Base-by-base conservation (phyloP, 1,140 invertebrate genomes). In the Dufourea novaeangliae region DNA sequence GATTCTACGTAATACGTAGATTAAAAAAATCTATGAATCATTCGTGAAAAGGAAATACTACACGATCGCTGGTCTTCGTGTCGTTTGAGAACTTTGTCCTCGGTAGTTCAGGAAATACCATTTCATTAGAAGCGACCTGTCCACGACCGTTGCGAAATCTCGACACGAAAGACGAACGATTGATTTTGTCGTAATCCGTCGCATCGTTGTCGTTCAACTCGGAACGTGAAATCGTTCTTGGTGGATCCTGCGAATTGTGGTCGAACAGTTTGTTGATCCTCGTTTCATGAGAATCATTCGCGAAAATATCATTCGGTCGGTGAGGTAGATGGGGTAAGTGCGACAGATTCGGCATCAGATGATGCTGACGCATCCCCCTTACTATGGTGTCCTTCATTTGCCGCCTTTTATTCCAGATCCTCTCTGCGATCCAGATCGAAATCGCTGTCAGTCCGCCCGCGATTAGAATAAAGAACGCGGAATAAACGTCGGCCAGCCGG, bases 401-500 rank as follows among this genome's bases (percentile, higher is more conserved):
- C 4, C 46, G 66, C 12, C 89, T 67, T n/a, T 89, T 88, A 39
- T 87, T 79, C 90, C 89, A 91, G 56, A 89, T 84, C 54, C 89
- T 78, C 56, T 91, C 90, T 10, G 85, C 52, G 37, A 91, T 61
- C 6, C 85, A 84, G 54, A 88, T 52, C 27, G 73, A 80, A 12
- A 90, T 54, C 0, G 91, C 86, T 0, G 68, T 83, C 0, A 91
- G 12, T 0, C 89, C 59, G 1, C 92, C 92, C 8, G 83, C 83
- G 0, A 84, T 68, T 5, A 93, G 70, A 20, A 92, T 88, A n/a
- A 89, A 83, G 66, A 92, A 92, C 0, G 92, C 92, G 0, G 90
- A 92, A 64, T 93, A 93, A 7, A 93, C 92, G 50, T 93, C 92
- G 4, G 88, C 85, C 1, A 93, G 69, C 34, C 88, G 82, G 8